Evolutionary conservation across 2,888 invertebrate genomes (phyloP).

Genomic region (Meandrusa payeni): DNA sequence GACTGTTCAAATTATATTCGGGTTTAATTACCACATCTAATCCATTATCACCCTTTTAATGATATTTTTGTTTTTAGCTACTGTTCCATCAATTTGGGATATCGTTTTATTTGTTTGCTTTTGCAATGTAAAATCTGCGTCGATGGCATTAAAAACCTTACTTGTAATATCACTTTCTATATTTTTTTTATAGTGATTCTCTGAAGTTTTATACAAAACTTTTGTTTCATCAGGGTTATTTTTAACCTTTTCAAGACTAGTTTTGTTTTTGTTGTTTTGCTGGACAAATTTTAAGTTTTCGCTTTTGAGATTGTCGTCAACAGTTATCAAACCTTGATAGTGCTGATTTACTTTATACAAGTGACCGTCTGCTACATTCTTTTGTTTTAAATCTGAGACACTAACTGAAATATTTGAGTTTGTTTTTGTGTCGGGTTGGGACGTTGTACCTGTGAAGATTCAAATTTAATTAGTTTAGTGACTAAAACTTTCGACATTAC

Average conservation of each 20-base stretch:
- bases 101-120: conserved; percentile 26
- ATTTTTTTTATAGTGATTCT: conserved; percentile 38
- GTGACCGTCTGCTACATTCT: conserved; percentile 56
- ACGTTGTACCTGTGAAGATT: conserved; percentile 51
- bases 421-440: conserved; percentile 57
- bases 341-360: conserved; percentile 53
- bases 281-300: background rate
- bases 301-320: conserved; percentile 32
- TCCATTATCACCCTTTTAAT: conserved; percentile 36
- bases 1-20: conserved; percentile 25
- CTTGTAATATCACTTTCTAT: conserved; percentile 37
- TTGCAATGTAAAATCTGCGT: conserved; percentile 16
- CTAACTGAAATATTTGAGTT: conserved; percentile 60
- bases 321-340: conserved; percentile 42
- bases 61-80: conserved; percentile 36
- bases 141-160: conserved; percentile 22
- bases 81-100: conserved; percentile 14
- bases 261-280: conserved; percentile 27
- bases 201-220: conserved; percentile 47
- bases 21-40: conserved; percentile 27
- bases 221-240: conserved; percentile 37
- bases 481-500: no score
- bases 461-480: no score
- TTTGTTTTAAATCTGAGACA: conserved; percentile 58
- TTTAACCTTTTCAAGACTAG: conserved; percentile 22